Evolutionary conservation across 2,888 invertebrate genomes (phyloP).

Genomic region (Lasioglossum zephyrum): DNA sequence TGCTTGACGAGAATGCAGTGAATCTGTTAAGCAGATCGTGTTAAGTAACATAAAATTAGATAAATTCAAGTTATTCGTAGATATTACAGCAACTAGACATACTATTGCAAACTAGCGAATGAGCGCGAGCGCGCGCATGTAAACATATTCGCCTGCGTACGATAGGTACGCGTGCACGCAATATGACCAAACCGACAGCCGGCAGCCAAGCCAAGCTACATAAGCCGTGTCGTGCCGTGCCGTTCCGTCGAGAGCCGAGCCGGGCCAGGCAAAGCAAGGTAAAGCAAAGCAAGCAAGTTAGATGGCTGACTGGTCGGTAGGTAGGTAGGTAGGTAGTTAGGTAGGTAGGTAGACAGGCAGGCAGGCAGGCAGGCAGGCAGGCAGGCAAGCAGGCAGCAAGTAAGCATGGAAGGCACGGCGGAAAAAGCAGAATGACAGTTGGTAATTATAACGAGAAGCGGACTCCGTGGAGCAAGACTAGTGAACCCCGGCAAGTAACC

Average conservation of each 20-base stretch:
- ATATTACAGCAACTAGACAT: not conserved
- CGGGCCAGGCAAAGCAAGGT: not conserved
- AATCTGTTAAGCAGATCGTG: not conserved
- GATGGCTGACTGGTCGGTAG: not conserved
- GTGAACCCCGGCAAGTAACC: constrained; percentile 73
- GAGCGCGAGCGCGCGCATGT: constrained; percentile 15
- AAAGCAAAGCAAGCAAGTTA: not conserved
- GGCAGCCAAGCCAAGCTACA: not conserved
- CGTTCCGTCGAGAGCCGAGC: too few relatives aligned
- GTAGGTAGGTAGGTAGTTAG: too few relatives aligned
- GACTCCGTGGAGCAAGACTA: constrained; percentile 67
- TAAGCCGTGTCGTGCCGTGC: too few relatives aligned
- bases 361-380: not conserved
- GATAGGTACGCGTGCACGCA: constrained; percentile 36
- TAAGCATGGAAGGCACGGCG: constrained; percentile 54
- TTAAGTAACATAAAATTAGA: not conserved
- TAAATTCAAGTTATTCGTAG: not conserved
- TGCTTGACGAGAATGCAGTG: not conserved
- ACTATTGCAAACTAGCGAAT: not conserved
- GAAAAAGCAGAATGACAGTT: constrained; percentile 74
- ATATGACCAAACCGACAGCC: constrained; percentile 26
- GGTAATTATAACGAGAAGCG: constrained; percentile 63
- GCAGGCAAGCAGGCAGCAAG: constrained; percentile 16
- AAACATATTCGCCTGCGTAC: constrained; percentile 42
- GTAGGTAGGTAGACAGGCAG: fast-evolving